Percentiles rank a stretch among this genome's conserved stretches.
Evolutionary conservation across 2,888 invertebrate species (phyloP).

Genomic region (Lepeophtheirus nordmannii): DNA sequence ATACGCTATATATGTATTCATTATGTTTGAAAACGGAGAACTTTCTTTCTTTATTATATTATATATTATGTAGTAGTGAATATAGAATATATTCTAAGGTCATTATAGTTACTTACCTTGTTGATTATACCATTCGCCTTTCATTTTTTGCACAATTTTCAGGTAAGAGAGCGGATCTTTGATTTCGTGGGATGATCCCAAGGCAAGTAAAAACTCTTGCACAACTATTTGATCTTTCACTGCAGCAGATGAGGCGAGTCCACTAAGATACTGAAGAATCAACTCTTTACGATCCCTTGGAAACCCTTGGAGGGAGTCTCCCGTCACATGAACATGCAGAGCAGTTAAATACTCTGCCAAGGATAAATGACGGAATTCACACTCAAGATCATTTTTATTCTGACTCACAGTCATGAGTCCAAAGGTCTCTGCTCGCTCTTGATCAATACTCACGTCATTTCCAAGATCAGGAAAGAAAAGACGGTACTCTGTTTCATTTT

Average conservation of each 20-base stretch:
- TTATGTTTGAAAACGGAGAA: too few relatives aligned
- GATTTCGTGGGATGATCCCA: background rate
- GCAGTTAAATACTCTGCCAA: slow-evolving; percentile 24
- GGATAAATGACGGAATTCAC: slow-evolving; percentile 24
- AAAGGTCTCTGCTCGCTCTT: slow-evolving; percentile 17
- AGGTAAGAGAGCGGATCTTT: slow-evolving; percentile 7
- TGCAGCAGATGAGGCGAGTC: slow-evolving; percentile 8
- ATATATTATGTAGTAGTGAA: too few relatives aligned
- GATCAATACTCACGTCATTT: slow-evolving; percentile 18
- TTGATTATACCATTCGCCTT: slow-evolving; percentile 25
- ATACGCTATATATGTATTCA: too few relatives aligned
- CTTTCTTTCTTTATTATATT: too few relatives aligned
- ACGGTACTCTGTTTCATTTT: background rate
- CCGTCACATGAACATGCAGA: slow-evolving; percentile 21
- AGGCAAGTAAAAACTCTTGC: slow-evolving; percentile 11
- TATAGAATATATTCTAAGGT: too few relatives aligned
- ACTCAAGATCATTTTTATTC: slow-evolving; percentile 14
- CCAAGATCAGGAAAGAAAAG: slow-evolving; percentile 18
- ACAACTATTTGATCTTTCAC: slow-evolving; percentile 20
- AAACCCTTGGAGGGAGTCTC: slow-evolving; percentile 18
- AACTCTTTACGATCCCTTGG: slow-evolving; percentile 23
- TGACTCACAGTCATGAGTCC: slow-evolving; percentile 21
- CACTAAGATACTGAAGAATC: slow-evolving; percentile 23
- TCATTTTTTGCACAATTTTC: slow-evolving; percentile 22
- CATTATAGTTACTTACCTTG: slow-evolving; percentile 13